Base-by-base conservation (phyloP, 2,888 invertebrate species). In the Hemicrepidius hirtus region DNA sequence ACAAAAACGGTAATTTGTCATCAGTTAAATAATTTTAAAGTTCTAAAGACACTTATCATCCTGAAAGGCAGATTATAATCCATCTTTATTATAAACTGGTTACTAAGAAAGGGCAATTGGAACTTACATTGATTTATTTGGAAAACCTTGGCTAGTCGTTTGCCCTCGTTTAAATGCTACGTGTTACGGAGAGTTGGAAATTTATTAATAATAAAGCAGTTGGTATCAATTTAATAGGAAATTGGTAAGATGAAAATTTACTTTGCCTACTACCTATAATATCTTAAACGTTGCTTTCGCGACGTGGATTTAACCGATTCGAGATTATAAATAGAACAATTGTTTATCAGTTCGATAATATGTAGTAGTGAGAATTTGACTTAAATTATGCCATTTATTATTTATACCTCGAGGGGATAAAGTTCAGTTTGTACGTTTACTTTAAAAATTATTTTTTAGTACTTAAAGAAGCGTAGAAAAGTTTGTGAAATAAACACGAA, bases 131-230 rank as follows among this genome's bases (percentile, higher is more conserved):
- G 69, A 69, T 69, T 69, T 63, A 63, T 69, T 69, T 69, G 69
- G 24, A 69, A 68, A 69, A 55, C 69, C 69, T 69, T 69, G 69
- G 62, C 69, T 53, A 63, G 21, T 64, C 62, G 69, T 53, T 69
- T 69, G 69, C 63, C 69, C 69, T 63, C 62, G 55, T 69, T 69
- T 69, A 50, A 49, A 44, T 55, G 53, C 12, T 50, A 63, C 63
- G 63, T 49, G 49, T 63, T 62, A 13, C 13, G 24, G n/a, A 63
- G 40, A 65, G 37, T 35, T 65, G 40, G 40, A 65, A 18, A 28
- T 63, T 21, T 65, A 65, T 65, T 53, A 65, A 53, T 53, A 65
- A 65, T 50, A 18, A 50, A 65, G 35, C n/a, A 13, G 28, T 60
- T 49, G 20, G 32, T 18, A 21, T 46, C 35, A 28, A 46, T 63